These are phyloP conservation scores for Heteromormyrus szaboi DNA, from an alignment of 2,797 vertebrate species.

Conservation along the genomic window DNA sequence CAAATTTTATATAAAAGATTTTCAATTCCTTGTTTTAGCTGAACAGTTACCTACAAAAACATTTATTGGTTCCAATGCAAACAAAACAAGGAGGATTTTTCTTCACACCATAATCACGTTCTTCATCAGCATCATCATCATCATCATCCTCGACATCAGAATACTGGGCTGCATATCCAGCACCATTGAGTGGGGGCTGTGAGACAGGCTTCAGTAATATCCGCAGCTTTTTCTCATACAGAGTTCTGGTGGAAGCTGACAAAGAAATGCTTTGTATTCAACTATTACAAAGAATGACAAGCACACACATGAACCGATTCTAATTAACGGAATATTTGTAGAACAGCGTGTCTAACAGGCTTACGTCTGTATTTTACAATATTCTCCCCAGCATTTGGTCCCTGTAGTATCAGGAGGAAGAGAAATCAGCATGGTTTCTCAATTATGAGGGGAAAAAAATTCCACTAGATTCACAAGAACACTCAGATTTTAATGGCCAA, in stretches of 20 bases:
- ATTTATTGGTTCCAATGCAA: not conserved
- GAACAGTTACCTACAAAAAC: not conserved
- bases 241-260: constrained; percentile 68
- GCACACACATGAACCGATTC: not conserved
- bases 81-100: not conserved
- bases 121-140: not conserved
- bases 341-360: not conserved
- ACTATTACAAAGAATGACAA: not conserved
- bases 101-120: not conserved
- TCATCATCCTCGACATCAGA: constrained; percentile 61
- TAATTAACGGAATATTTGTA: not conserved
- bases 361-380: not conserved
- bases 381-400: not conserved
- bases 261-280: not conserved
- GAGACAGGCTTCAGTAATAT: constrained; percentile 48
- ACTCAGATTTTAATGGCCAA: not conserved
- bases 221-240: constrained; percentile 71
- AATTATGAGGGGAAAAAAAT: not conserved
- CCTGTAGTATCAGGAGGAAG: not conserved
- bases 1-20: not conserved
- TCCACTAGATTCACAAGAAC: not conserved
- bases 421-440: not conserved
- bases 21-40: not conserved
- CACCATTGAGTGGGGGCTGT: constrained; percentile 32
- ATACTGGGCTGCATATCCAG: constrained; percentile 36